Evolutionary conservation across 2,888 invertebrate species (phyloP).

Genomic region (Ditylenchus weischeri): DNA sequence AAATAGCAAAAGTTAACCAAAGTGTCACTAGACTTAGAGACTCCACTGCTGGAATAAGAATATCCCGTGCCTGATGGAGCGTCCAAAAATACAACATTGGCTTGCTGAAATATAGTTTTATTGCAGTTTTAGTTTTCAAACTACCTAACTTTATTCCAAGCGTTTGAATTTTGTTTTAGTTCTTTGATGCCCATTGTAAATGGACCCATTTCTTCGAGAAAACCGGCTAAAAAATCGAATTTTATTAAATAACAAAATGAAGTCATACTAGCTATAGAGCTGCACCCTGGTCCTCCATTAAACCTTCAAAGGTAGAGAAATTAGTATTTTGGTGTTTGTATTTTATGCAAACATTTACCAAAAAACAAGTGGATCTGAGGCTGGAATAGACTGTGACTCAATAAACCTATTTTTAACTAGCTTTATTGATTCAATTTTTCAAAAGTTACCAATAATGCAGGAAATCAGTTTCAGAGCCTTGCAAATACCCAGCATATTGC

Average conservation of each 20-base stretch:
- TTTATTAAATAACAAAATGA: background rate
- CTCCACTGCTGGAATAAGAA: conserved; percentile 62
- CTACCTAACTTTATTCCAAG: conserved; percentile 52
- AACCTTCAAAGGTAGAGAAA: conserved; percentile 24
- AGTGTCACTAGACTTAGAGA: background rate
- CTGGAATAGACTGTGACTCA: conserved; percentile 49
- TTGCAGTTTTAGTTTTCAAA: no score
- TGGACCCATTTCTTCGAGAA: conserved; percentile 62
- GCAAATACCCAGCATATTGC: conserved; percentile 54
- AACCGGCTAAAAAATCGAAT: conserved; percentile 17
- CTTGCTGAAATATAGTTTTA: background rate
- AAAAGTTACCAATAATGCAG: conserved; percentile 60
- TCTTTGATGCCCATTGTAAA: conserved; percentile 56
- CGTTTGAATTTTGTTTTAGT: conserved; percentile 48
- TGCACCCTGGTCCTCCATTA: conserved; percentile 59
- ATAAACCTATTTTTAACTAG: conserved; percentile 35
- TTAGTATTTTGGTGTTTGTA: background rate
- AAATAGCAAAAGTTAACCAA: background rate
- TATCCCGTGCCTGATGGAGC: conserved; percentile 65
- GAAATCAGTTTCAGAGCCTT: conserved; percentile 59
- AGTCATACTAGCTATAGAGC: conserved; percentile 56
- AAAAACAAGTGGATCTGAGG: conserved; percentile 51
- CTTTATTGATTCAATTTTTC: no score
- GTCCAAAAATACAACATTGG: conserved; percentile 63
- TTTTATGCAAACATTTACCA: conserved; percentile 31